Conservation (phyloP, 2,888 invertebrate genomes). For the Linnaemya vulpina region DNA sequence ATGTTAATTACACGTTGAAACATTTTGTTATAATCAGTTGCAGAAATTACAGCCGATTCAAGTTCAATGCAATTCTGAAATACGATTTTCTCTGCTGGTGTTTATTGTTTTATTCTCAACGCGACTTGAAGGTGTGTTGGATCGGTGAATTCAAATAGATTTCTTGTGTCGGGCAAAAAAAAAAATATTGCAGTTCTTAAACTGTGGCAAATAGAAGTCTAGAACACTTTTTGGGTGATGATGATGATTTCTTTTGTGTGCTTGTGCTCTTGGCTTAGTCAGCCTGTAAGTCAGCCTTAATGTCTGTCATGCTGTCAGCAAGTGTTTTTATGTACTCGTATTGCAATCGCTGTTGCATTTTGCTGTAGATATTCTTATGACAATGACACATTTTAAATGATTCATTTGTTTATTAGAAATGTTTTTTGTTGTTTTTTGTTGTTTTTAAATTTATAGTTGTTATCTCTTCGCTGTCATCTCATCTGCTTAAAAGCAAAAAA, state of each 20-base stretch:
- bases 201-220: constrained; percentile 5
- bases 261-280: not conserved
- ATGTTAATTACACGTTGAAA: constrained; percentile 66
- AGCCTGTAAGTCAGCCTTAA: not conserved
- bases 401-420: constrained; percentile 73
- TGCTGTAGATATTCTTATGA: constrained; percentile 58
- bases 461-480: constrained; percentile 74
- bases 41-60: constrained; percentile 70
- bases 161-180: not conserved
- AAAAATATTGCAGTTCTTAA: constrained; percentile 35
- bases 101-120: constrained; percentile 28
- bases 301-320: constrained; percentile 5
- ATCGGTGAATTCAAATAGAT: constrained; percentile 64
- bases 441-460: constrained; percentile 72
- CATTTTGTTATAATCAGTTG: constrained; percentile 64
- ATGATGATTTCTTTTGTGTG: constrained; percentile 35
- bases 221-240: constrained; percentile 32
- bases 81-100: constrained; percentile 23
- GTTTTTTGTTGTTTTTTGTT: constrained; percentile 68
- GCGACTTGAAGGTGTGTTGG: constrained; percentile 60
- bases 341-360: constrained; percentile 26
- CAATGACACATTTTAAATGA: constrained; percentile 74
- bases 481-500: constrained; percentile 56
- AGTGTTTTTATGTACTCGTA: constrained; percentile 12
- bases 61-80: constrained; percentile 69